Percentiles rank a stretch among this genome's conserved stretches.
These are phyloP conservation scores for Dicrostonyx torquatus DNA, from an alignment of 2,797 vertebrate genomes.

Conservation along the genomic window DNA sequence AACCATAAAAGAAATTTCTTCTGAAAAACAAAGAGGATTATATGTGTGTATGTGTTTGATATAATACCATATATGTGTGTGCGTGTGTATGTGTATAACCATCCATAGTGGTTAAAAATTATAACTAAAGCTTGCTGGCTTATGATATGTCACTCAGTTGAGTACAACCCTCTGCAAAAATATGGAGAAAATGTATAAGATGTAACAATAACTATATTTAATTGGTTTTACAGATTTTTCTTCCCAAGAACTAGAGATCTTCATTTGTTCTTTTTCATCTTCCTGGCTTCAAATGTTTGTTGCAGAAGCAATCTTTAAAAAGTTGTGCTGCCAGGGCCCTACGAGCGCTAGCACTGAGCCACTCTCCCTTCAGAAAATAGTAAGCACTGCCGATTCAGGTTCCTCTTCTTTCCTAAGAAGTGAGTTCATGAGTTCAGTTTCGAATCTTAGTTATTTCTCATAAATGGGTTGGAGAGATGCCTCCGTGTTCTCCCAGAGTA, in stretches of 20 bases:
- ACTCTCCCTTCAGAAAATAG: constrained; percentile 94
- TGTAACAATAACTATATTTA: constrained; percentile 37
- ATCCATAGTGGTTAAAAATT: constrained; percentile 40
- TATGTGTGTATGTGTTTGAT: neutral
- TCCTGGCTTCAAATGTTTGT: constrained; percentile 92
- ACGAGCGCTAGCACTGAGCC: constrained; percentile 85
- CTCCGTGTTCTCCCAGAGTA: neutral
- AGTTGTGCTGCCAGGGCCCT: constrained; percentile 88
- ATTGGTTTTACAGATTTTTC: constrained; percentile 88
- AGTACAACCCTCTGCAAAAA: constrained; percentile 42
- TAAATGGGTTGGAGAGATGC: neutral
- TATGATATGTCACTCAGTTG: neutral
- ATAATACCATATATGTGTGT: too few relatives aligned
- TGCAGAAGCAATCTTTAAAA: constrained; percentile 93
- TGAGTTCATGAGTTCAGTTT: constrained; percentile 10
- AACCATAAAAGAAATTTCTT: constrained; percentile 24
- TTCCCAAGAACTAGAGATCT: constrained; percentile 85
- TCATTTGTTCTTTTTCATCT: constrained; percentile 90
- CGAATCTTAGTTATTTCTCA: constrained; percentile 44
- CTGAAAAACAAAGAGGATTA: neutral
- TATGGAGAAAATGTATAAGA: neutral
- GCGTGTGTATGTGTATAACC: neutral
- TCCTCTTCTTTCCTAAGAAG: constrained; percentile 13
- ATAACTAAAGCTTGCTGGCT: constrained; percentile 21
- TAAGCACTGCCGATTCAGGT: constrained; percentile 79